A percentile compares a stretch with the other conserved stretches of the same genome.
Evolutionary conservation across 2,113 vertebrate genomes (phyloP).

Genomic region (Psilopogon haemacephalus): DNA sequence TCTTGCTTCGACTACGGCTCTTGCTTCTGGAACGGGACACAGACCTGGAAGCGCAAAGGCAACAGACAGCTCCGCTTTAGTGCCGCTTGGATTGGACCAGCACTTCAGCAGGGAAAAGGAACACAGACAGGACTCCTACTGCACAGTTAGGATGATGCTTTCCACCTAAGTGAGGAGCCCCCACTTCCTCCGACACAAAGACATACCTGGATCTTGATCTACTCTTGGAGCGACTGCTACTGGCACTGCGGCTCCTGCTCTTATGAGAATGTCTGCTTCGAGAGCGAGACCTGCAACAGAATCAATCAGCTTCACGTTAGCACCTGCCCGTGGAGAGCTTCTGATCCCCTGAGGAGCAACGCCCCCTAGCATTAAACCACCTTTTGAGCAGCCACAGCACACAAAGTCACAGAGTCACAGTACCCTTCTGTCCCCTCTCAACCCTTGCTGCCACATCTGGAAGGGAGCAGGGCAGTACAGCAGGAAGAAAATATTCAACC

Average conservation of each 20-base stretch:
- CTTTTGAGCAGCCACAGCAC: not conserved
- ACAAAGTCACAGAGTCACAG: not conserved
- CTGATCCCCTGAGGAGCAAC: not conserved
- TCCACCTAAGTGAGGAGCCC: not conserved
- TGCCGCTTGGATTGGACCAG: rapidly evolving
- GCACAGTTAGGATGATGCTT: not conserved
- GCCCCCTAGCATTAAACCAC: not conserved
- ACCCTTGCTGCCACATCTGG: not conserved
- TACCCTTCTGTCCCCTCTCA: not conserved
- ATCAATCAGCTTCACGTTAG: not conserved
- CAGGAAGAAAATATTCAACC: not conserved
- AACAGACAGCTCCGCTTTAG: conserved; percentile 12
- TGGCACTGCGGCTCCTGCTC: conserved; percentile 90
- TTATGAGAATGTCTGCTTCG: conserved; percentile 92
- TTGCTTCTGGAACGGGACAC: conserved; percentile 85
- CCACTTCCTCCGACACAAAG: not conserved
- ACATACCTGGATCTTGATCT: conserved; percentile 85
- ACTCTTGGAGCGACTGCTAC: conserved; percentile 86
- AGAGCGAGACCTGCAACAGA: conserved; percentile 85
- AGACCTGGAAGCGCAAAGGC: conserved; percentile 75
- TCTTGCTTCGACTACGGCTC: conserved; percentile 81
- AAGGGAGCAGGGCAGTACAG: not conserved
- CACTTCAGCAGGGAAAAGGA: not conserved
- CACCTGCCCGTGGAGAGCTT: rapidly evolving
- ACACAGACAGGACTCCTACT: not conserved